These are phyloP conservation scores for Coelinius sp. DNA, from an alignment of 2,888 invertebrate species.

Conservation along the genomic window DNA sequence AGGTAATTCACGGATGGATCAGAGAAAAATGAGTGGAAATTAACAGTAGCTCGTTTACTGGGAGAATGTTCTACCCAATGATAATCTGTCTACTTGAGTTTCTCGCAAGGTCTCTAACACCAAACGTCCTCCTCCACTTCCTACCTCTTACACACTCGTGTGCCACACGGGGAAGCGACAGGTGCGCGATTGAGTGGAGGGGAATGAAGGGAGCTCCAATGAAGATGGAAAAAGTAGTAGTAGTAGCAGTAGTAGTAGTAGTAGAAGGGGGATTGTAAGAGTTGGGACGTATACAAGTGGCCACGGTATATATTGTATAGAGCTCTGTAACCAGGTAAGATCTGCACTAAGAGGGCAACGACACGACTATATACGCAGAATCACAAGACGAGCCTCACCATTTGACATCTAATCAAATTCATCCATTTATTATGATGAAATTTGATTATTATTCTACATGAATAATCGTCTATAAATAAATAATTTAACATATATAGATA, in stretches of 20 bases:
- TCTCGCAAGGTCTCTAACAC: slow-evolving; percentile 62
- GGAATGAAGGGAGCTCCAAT: slow-evolving; percentile 1
- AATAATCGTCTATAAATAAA: too few relatives aligned
- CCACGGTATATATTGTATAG: not conserved
- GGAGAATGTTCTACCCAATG: slow-evolving; percentile 68
- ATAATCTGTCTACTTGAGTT: slow-evolving; percentile 69
- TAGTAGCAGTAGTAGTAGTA: not conserved
- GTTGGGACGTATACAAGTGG: slow-evolving; percentile 34
- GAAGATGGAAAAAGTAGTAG: slow-evolving; percentile 19
- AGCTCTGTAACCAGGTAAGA: slow-evolving; percentile 35
- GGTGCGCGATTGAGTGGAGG: slow-evolving; percentile 24
- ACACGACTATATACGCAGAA: slow-evolving; percentile 12
- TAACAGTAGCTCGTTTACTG: slow-evolving; percentile 58
- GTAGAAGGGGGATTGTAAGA: slow-evolving; percentile 28
- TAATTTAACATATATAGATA: too few relatives aligned
- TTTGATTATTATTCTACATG: not conserved
- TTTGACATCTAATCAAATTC: slow-evolving; percentile 8
- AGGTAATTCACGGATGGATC: not conserved
- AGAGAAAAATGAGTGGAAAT: not conserved
- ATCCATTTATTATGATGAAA: not conserved
- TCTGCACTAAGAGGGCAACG: slow-evolving; percentile 34
- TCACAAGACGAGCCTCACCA: slow-evolving; percentile 33
- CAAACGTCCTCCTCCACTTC: slow-evolving; percentile 50
- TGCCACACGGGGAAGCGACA: slow-evolving; percentile 29
- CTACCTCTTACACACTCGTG: slow-evolving; percentile 22